Base-by-base conservation (phyloP, 2,113 vertebrate genomes). In the Hippocampus comes region DNA sequence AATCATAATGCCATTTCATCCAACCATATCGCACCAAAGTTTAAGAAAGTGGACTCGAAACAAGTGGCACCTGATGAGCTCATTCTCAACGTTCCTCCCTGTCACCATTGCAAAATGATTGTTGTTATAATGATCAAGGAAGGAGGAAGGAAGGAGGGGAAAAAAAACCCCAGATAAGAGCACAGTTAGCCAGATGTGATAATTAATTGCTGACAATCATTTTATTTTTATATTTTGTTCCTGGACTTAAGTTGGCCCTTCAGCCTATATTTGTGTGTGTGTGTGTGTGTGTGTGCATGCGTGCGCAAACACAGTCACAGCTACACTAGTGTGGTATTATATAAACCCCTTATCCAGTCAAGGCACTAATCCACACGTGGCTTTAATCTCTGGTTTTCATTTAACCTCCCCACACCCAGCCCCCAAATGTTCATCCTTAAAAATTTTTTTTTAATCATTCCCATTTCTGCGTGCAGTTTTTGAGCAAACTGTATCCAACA, bases 381-480 rank as follows among this genome's bases (percentile, higher is more conserved):
- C 61, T 63, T 63, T 42, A 63, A 42, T 63, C 61, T 63, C 61
- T 10, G 59, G 3, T 63, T 63, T 63, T 21, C 38, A 51, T 21
- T 56, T n/a, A 9, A 23, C 48, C 18, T 17, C 15, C 10, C 17
- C 21, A 7, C 10, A 14, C 15, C 59, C 9, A 21, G 41, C n/a
- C 27, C 27, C 27, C 9, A 41, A 63, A 63, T 42, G 34, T 56
- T 23, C 53, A 56, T 56, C 53, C 53, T 23, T 23, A n/a, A n/a
- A n/a, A 49, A 49, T 38, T 38, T 38, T 38, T 20, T 21, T 56
- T 56, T n/a, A 56, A 56, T 21, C 53, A 56, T 10, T 56, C 21
- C 21, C 21, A 56, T 56, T 56, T 23, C 53, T n/a, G 9, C 10
- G 21, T n/a, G 8, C 21, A 15, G 14, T 17, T 18, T 49, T 49